Percentiles rank a stretch among this genome's conserved stretches.
phyloP scores from a whole-genome alignment of 2,797 vertebrate genomes.

The Gobionotothen gibberifrons region DNA sequence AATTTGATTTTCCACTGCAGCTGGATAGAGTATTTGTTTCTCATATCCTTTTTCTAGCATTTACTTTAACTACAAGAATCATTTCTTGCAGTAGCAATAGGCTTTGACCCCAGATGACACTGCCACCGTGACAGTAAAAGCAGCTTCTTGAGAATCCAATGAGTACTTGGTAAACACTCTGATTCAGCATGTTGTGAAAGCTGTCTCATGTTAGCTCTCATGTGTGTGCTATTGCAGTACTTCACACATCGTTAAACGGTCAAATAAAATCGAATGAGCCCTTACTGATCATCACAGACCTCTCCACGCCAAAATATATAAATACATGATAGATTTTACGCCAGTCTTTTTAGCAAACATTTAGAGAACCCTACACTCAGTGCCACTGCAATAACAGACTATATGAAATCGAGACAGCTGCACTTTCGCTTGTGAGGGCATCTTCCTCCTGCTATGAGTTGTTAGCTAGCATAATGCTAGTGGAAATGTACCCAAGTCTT shows the following conservation, averaged over 20 bases:
- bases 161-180: not conserved
- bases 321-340: not conserved
- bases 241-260: not conserved
- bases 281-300: not conserved
- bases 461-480: slow-evolving; percentile 33
- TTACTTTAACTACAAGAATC: not conserved
- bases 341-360: not conserved
- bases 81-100: too few relatives aligned
- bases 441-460: not conserved
- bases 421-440: not conserved
- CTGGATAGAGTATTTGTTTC: not conserved
- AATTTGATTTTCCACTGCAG: not conserved
- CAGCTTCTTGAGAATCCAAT: not conserved
- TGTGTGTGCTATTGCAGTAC: not conserved
- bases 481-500: not conserved
- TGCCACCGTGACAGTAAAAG: not conserved
- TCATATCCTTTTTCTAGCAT: not conserved
- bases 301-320: not conserved
- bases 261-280: not conserved
- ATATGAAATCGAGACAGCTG: not conserved
- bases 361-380: not conserved
- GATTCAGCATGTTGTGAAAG: slow-evolving; percentile 13
- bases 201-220: not conserved
- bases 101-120: not conserved
- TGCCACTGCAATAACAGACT: not conserved